Conservation (phyloP, 2,888 invertebrate species). For the Alentia gelatinosa region DNA sequence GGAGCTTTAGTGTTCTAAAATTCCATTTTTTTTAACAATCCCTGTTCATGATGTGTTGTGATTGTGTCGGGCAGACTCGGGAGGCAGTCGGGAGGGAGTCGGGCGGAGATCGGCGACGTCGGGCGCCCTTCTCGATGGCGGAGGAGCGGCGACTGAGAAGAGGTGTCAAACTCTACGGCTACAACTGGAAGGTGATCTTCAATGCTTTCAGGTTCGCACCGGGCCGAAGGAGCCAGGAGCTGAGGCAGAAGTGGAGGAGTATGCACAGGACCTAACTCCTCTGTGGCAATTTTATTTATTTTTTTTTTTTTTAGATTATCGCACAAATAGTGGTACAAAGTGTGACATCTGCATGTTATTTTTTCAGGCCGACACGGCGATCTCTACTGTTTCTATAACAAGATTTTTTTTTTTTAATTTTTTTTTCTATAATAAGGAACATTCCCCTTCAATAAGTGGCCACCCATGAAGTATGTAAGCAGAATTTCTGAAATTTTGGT, state of each 20-base stretch:
- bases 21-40: no score
- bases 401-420: no score
- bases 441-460: no score
- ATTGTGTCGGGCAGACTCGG: background rate
- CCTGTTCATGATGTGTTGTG: no score
- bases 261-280: slow-evolving; percentile 14
- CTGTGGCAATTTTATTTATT: background rate
- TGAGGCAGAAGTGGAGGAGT: slow-evolving; percentile 70
- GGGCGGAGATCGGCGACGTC: background rate
- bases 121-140: slow-evolving; percentile 72
- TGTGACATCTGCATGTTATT: background rate
- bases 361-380: no score
- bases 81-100: background rate
- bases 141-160: slow-evolving; percentile 72
- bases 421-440: no score
- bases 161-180: slow-evolving; percentile 71
- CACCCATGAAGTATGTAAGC: no score
- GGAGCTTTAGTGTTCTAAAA: no score
- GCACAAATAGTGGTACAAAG: background rate
- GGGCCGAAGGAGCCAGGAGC: slow-evolving; percentile 70
- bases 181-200: slow-evolving; percentile 74
- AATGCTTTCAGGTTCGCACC: slow-evolving; percentile 65
- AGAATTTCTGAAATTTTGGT: no score
- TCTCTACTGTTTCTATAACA: no score
- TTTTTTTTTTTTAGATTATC: background rate